Base-by-base conservation (phyloP, 64 coral and sea anemone genomes). In the Pocillopora verrucosa region DNA sequence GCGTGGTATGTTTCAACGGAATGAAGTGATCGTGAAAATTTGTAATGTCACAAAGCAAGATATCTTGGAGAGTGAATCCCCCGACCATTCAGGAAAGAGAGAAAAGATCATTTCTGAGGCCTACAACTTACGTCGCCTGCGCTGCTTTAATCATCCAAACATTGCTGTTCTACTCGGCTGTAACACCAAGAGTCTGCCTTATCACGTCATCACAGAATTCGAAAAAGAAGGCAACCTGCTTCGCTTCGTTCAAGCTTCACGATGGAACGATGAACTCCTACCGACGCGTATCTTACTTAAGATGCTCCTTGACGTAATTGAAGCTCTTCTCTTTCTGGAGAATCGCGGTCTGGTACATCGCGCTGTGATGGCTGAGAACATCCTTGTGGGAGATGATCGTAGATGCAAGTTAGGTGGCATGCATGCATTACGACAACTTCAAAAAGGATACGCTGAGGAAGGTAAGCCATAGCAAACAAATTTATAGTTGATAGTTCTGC, bases 201-300 rank as follows among this genome's bases (percentile, higher is more conserved):
- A 87, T 65, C 90, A 92, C n/a, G 17, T 92, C n/a, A 92, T 92
- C 35, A 87, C 84, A n/a, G 83, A 87, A n/a, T 56, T 77, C 13
- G 73, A 75, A 20, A 58, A 63, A 1, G 22, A 61, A 5, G 86
- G 94, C 7, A 89, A 91, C 35, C 73, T 95, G 4, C 63, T 92
- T n/a, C n/a, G 74, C 41, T 95, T 85, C 60, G 76, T 92, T 36
- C 86, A 60, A 81, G 59, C 24, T 0, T 78, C 86, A 9, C 76
- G 90, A 59, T 17, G 83, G 25, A n/a, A 17, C 1, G 41, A 74
- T 0, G 68, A 56, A 2, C 69, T 76, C 59, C 62, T 84, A 16
- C 72, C 63, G 17, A 45, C 83, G 19, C 26, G 35, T 1, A 14
- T 60, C 2, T 65, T 94, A 20, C 58, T 90, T n/a, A 60, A 75